phyloP scores from a whole-genome alignment of 2,113 vertebrate species.

The Prunella himalayana region DNA sequence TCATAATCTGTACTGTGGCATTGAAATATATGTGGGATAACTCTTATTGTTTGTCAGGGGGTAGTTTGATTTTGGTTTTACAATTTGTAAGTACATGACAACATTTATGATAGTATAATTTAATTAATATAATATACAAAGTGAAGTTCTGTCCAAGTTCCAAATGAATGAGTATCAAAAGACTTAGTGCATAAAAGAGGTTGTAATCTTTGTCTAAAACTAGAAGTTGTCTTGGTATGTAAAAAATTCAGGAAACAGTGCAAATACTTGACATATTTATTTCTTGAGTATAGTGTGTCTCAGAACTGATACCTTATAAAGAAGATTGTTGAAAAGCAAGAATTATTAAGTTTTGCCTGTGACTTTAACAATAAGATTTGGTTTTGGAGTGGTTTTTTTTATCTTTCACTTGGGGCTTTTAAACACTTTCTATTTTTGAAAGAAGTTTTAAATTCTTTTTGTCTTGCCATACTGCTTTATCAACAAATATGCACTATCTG shows the following conservation, averaged over 20 bases:
- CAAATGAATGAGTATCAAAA: neutral
- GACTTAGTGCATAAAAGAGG: neutral
- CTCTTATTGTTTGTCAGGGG: neutral
- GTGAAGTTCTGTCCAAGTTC: conserved; percentile 36
- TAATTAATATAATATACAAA: neutral
- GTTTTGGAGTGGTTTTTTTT: neutral
- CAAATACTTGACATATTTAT: conserved; percentile 43
- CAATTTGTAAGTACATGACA: conserved; percentile 42
- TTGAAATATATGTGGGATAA: neutral
- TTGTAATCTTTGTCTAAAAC: neutral
- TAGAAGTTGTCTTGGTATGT: neutral
- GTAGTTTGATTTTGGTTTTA: conserved; percentile 22
- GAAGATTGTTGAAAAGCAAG: conserved; percentile 40
- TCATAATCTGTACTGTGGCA: neutral
- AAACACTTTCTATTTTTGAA: neutral
- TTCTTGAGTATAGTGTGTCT: conserved; percentile 45
- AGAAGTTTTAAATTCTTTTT: neutral
- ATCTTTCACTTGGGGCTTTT: neutral
- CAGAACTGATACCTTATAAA: conserved; percentile 50
- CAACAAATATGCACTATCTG: neutral
- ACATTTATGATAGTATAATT: conserved; percentile 32
- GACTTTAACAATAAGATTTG: neutral
- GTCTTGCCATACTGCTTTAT: neutral
- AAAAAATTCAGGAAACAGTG: conserved; percentile 12
- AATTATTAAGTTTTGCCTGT: conserved; percentile 16